Percentiles rank a stretch among this genome's conserved stretches.
These are phyloP conservation scores for Cheirogaleus medius DNA, from an alignment of 2,113 vertebrate genomes.

Conservation along the genomic window DNA sequence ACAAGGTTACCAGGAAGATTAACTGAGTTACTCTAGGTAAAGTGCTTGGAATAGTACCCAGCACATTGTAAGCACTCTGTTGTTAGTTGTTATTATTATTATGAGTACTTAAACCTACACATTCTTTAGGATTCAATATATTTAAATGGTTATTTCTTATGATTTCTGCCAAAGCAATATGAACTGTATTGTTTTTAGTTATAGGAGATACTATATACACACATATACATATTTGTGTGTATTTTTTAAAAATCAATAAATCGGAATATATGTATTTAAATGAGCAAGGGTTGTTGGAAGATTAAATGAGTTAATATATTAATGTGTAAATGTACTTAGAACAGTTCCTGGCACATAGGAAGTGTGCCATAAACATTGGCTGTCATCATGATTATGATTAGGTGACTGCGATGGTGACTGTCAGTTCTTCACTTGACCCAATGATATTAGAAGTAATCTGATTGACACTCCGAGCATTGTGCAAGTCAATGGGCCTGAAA, in stretches of 20 bases:
- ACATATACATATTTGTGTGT: neutral
- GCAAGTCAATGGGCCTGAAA: neutral
- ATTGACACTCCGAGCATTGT: neutral
- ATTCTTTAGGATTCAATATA: neutral
- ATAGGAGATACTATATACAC: neutral
- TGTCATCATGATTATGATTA: neutral
- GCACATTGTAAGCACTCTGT: neutral
- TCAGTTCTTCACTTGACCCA: neutral
- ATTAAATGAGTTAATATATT: neutral
- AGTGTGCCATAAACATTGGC: neutral
- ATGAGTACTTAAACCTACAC: neutral
- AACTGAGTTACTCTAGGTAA: neutral
- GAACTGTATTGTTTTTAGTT: neutral
- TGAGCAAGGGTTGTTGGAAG: neutral
- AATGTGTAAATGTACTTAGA: neutral
- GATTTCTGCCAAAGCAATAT: neutral
- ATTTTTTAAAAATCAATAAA: slow-evolving; percentile 33
- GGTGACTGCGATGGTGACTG: neutral
- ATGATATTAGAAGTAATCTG: neutral
- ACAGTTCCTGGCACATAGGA: neutral
- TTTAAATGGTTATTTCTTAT: slow-evolving; percentile 10
- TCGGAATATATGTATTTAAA: neutral
- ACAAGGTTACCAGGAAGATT: neutral
- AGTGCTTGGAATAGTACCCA: neutral
- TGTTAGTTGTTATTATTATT: neutral